Percentiles rank a stretch among this genome's conserved stretches.
These are phyloP conservation scores for Hippasteria phrygiana DNA, from an alignment of 53 echinoderm and acorn worm species.

Conservation along the genomic window DNA sequence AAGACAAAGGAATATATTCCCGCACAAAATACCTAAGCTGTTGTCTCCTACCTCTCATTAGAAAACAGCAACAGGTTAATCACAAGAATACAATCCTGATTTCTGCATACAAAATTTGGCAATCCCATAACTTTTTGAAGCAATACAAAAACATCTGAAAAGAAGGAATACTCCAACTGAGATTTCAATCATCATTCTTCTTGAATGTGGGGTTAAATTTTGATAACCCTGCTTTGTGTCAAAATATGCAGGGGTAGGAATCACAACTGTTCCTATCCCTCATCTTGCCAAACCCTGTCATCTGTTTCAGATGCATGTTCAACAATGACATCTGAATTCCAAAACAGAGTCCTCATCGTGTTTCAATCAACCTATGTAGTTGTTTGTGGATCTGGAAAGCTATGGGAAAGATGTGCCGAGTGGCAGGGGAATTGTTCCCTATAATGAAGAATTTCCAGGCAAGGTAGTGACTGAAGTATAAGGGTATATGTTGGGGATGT, in stretches of 20 bases:
- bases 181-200: background rate
- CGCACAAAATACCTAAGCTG: no score
- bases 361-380: slow-evolving; percentile 21
- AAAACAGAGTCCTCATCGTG: background rate
- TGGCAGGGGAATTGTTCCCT: background rate
- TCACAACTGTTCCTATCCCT: background rate
- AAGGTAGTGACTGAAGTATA: background rate
- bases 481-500: background rate
- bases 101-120: no score
- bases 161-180: background rate
- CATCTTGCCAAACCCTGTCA: background rate
- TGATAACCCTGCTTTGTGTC: background rate
- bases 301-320: background rate
- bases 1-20: no score
- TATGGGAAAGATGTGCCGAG: background rate
- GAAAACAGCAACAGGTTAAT: no score
- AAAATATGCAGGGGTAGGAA: background rate
- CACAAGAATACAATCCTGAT: no score
- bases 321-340: background rate
- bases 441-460: slow-evolving; percentile 29
- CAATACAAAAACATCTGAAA: no score
- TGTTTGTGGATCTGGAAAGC: background rate
- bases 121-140: no score
- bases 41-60: no score
- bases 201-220: background rate